phyloP scores from a whole-genome alignment of 1,140 invertebrate genomes.

The Drosophila sp. region DNA sequence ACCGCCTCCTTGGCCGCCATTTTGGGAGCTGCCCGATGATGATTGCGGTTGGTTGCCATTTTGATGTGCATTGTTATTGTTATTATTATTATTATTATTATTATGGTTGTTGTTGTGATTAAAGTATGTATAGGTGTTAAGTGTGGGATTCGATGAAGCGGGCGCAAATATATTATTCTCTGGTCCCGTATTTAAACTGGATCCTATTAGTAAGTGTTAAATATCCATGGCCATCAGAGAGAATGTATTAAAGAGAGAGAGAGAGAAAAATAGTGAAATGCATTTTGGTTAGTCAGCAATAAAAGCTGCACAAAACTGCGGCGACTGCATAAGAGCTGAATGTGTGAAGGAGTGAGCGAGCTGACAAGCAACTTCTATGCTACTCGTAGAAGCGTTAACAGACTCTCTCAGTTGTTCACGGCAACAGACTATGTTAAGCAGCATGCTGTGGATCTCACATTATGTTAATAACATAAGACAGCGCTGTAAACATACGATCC shows the following conservation, averaged over 20 bases:
- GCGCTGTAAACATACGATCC: neutral
- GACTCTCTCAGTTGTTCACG: no score
- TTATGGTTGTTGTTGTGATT: slow-evolving; percentile 48
- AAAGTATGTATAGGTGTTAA: slow-evolving; percentile 76
- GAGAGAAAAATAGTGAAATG: slow-evolving; percentile 3
- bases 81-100: slow-evolving; percentile 27
- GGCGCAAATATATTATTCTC: slow-evolving; percentile 83
- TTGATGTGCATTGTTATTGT: slow-evolving; percentile 29
- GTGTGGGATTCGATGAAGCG: slow-evolving; percentile 81
- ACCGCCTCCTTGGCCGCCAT: neutral
- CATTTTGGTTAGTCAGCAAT: slow-evolving; percentile 6
- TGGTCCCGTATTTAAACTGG: slow-evolving; percentile 80
- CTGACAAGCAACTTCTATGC: no score
- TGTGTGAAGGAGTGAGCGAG: neutral
- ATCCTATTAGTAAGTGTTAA: slow-evolving; percentile 63
- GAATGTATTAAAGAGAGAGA: slow-evolving; percentile 40
- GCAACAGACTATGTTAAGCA: neutral
- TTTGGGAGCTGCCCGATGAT: slow-evolving; percentile 5
- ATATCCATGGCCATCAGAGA: slow-evolving; percentile 13
- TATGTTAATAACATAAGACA: slow-evolving; percentile 1
- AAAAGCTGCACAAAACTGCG: slow-evolving; percentile 4
- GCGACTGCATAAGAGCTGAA: neutral
- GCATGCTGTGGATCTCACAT: neutral
- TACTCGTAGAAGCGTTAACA: no score
- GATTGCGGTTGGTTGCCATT: slow-evolving; percentile 11